These are phyloP conservation scores for Sinocyclocheilus rhinocerous DNA, from an alignment of 2,113 vertebrate species.

Conservation along the genomic window DNA sequence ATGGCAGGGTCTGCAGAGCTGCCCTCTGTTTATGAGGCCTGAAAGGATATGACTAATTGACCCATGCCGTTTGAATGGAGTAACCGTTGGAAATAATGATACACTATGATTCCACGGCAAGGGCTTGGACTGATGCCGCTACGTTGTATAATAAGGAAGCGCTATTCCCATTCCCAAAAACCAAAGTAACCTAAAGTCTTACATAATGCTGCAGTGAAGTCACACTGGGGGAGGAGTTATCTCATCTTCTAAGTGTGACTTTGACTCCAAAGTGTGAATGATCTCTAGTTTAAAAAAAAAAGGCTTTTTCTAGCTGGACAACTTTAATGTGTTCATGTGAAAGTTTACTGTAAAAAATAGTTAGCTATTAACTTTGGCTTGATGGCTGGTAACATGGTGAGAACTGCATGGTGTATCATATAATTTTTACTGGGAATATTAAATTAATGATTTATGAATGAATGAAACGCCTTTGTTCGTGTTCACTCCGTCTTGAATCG, in stretches of 20 bases:
- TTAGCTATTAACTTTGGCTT: constrained; percentile 67
- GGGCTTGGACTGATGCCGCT: constrained; percentile 62
- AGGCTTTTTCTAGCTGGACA: background rate
- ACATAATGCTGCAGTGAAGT: constrained; percentile 62
- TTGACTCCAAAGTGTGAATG: constrained; percentile 9
- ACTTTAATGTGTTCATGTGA: background rate
- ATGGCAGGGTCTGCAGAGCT: constrained; percentile 53
- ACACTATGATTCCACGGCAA: constrained; percentile 66
- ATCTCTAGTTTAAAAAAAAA: constrained; percentile 31
- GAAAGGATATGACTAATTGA: constrained; percentile 76
- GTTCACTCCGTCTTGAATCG: too few relatives aligned
- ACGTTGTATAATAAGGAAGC: constrained; percentile 70
- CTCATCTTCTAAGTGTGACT: constrained; percentile 8
- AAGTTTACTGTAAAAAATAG: constrained; percentile 18
- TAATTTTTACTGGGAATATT: background rate
- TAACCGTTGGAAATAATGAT: constrained; percentile 73
- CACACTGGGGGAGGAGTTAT: constrained; percentile 37
- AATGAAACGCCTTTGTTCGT: too few relatives aligned
- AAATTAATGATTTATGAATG: background rate
- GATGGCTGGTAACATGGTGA: constrained; percentile 53
- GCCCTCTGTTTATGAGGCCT: constrained; percentile 63
- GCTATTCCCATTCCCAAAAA: constrained; percentile 64
- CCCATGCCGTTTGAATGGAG: constrained; percentile 66
- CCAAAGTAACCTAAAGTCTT: constrained; percentile 61
- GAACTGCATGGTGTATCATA: background rate